Evolutionary conservation across 2,888 invertebrate genomes (phyloP).

Genomic region (Pollenia labialis): DNA sequence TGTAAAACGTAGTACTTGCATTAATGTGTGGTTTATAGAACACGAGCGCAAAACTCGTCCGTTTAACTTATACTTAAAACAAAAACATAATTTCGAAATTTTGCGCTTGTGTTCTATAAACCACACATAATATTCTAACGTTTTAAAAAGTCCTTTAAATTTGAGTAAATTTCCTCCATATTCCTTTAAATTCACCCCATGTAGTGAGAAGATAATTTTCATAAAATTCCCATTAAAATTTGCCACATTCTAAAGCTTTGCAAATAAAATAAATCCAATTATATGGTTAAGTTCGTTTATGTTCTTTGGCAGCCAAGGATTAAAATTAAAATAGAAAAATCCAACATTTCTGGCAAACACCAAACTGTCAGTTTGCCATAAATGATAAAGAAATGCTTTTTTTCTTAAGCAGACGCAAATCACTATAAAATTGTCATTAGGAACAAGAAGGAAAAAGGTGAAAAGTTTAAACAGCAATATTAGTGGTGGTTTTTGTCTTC

Average conservation of each 20-base stretch:
- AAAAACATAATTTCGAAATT: no score
- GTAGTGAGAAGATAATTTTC: conserved; percentile 44
- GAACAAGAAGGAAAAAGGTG: neutral
- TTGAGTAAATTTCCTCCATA: no score
- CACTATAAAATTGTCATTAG: conserved; percentile 53
- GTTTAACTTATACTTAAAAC: no score
- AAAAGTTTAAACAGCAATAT: neutral
- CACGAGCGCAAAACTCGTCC: no score
- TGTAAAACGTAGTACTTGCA: no score
- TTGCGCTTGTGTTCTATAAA: no score
- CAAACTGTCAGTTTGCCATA: neutral
- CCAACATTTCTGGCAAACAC: conserved; percentile 21
- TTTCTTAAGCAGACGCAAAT: conserved; percentile 48
- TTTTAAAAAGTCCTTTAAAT: no score
- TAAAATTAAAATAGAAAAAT: neutral
- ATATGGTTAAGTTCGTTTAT: conserved; percentile 7
- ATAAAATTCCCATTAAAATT: conserved; percentile 71
- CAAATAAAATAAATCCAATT: conserved; percentile 50
- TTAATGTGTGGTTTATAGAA: no score
- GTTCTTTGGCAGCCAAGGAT: conserved; percentile 12
- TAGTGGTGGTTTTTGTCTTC: conserved; percentile 39
- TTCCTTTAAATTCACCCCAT: neutral
- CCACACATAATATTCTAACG: no score
- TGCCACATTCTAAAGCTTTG: conserved; percentile 11
- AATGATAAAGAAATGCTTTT: conserved; percentile 15